A percentile compares a stretch with the other conserved stretches of the same genome.
These are phyloP conservation scores for Colaptes auratus DNA, from an alignment of 2,113 vertebrate genomes.

Conservation along the genomic window DNA sequence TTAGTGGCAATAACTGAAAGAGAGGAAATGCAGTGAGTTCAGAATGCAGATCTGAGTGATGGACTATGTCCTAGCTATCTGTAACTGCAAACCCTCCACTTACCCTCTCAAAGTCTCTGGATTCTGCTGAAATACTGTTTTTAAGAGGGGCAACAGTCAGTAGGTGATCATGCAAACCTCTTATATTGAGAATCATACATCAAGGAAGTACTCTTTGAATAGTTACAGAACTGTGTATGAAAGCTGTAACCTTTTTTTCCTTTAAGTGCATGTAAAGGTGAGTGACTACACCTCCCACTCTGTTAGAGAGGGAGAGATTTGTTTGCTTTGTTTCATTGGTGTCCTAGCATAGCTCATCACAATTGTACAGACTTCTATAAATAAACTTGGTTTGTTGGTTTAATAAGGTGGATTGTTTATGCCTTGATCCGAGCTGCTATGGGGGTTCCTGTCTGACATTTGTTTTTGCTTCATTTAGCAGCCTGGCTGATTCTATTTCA, in stretches of 20 bases:
- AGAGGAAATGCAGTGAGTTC: neutral
- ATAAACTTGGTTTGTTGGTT: conserved; percentile 82
- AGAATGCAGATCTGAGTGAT: neutral
- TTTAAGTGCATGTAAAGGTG: conserved; percentile 77
- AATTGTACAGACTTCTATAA: conserved; percentile 81
- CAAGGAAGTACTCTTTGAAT: conserved; percentile 57
- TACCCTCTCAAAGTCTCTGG: neutral
- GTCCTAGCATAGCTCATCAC: conserved; percentile 77
- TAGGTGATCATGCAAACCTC: conserved; percentile 21
- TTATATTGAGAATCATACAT: conserved; percentile 49
- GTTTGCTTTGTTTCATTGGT: conserved; percentile 76
- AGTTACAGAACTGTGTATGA: conserved; percentile 72
- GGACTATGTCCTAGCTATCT: neutral
- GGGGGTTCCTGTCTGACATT: neutral
- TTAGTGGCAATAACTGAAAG: neutral
- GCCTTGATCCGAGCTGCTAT: conserved; percentile 38
- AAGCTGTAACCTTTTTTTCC: conserved; percentile 72
- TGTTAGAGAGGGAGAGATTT: conserved; percentile 57
- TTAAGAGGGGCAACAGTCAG: neutral
- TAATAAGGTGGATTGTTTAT: conserved; percentile 73
- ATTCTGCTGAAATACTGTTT: conserved; percentile 44
- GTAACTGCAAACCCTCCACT: conserved; percentile 10
- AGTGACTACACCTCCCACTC: conserved; percentile 63
- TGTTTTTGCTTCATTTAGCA: neutral
- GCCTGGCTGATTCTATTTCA: neutral